A percentile compares a stretch with the other conserved stretches of the same genome.
These are phyloP conservation scores for Hirtodrosophila confusa DNA, from an alignment of 2,888 invertebrate genomes.

Conservation along the genomic window DNA sequence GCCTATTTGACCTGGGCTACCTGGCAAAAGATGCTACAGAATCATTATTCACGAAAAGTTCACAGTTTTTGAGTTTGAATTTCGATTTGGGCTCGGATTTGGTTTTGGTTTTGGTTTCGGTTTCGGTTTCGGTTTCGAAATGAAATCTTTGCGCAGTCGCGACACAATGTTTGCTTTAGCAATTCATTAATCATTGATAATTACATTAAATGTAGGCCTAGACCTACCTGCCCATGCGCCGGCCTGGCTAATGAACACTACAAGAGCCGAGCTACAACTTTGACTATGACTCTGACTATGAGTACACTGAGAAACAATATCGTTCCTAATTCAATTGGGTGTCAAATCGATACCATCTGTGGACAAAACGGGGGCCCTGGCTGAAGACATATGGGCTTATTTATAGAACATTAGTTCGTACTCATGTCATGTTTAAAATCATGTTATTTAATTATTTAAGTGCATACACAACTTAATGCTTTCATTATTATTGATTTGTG, in stretches of 20 bases:
- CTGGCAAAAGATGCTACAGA: constrained; percentile 6
- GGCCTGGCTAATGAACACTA: constrained; percentile 54
- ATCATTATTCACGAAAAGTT: constrained; percentile 10
- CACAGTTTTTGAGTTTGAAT: constrained; percentile 14
- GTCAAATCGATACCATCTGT: too few relatives aligned
- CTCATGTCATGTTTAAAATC: too few relatives aligned
- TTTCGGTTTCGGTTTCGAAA: constrained; percentile 28
- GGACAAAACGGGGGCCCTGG: too few relatives aligned
- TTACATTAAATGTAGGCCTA: constrained; percentile 78
- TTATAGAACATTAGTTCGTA: too few relatives aligned
- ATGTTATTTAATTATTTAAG: too few relatives aligned
- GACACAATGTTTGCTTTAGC: constrained; percentile 70
- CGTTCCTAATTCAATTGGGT: too few relatives aligned
- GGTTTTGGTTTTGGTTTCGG: constrained; percentile 11
- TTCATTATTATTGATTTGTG: too few relatives aligned
- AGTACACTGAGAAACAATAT: background rate
- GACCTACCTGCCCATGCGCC: constrained; percentile 46
- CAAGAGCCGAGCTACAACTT: constrained; percentile 22
- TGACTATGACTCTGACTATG: constrained; percentile 3
- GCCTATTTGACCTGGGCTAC: constrained; percentile 6
- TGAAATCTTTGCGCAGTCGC: constrained; percentile 37
- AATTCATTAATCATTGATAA: constrained; percentile 81
- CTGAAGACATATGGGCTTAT: too few relatives aligned
- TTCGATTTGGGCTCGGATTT: constrained; percentile 17
- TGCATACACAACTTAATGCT: too few relatives aligned